These are phyloP conservation scores for Bungarus multicinctus DNA, from an alignment of 2,113 vertebrate species.

Conservation along the genomic window DNA sequence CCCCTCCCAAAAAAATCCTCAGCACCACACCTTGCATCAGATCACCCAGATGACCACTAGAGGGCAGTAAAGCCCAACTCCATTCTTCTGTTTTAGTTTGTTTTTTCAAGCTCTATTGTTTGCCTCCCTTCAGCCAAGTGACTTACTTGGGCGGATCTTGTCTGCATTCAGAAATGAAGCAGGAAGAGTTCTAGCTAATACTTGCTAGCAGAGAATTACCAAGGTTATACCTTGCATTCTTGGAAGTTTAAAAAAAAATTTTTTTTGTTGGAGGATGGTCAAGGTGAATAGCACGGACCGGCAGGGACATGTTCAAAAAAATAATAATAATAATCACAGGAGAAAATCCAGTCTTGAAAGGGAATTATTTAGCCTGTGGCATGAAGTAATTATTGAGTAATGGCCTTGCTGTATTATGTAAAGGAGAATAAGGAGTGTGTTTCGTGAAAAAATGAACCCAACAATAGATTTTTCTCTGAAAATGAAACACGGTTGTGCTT, in stretches of 20 bases:
- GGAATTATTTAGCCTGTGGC: background rate
- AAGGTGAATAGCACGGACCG: background rate
- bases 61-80: conserved; percentile 37
- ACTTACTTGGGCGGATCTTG: background rate
- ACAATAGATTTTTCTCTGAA: fast-evolving
- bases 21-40: background rate
- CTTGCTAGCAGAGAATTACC: background rate
- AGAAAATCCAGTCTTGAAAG: background rate
- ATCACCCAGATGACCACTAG: background rate
- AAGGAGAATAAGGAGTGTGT: fast-evolving
- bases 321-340: background rate
- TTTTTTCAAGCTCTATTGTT: fast-evolving
- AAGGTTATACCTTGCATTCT: background rate
- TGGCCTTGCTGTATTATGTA: background rate
- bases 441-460: fast-evolving
- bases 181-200: background rate
- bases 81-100: background rate
- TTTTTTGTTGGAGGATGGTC: background rate
- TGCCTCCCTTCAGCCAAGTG: background rate
- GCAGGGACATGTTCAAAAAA: background rate
- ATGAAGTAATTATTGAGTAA: background rate
- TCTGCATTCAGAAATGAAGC: background rate
- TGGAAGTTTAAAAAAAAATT: background rate
- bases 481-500: fast-evolving
- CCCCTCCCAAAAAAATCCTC: background rate